Percentiles rank a stretch among this genome's conserved stretches.
These are phyloP conservation scores for Galago senegalensis DNA, from an alignment of 2,797 vertebrate genomes.

Conservation along the genomic window DNA sequence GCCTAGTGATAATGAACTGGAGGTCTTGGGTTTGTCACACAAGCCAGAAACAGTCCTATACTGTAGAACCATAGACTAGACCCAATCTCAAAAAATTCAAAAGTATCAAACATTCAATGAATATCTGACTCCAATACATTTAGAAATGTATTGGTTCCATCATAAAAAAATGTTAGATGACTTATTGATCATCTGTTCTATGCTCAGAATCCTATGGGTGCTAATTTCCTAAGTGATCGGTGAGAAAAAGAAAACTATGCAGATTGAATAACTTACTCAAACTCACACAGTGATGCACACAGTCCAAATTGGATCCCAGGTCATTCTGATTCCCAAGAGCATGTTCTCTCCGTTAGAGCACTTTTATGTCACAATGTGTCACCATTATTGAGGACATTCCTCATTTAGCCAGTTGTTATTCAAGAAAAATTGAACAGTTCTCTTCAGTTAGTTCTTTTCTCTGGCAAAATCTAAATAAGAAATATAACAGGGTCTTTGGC, in stretches of 20 bases:
- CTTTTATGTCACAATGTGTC: not conserved
- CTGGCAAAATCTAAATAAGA: slow-evolving; percentile 55
- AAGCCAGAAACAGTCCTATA: not conserved
- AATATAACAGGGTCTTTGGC: not conserved
- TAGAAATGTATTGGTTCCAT: not conserved
- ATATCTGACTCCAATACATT: not conserved
- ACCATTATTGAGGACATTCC: not conserved
- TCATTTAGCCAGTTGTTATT: not conserved
- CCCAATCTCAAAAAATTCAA: not conserved
- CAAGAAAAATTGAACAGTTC: not conserved
- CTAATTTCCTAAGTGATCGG: slow-evolving; percentile 29
- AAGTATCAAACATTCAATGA: slow-evolving; percentile 23
- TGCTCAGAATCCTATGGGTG: not conserved
- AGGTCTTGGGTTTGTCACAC: not conserved
- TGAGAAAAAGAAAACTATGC: slow-evolving; percentile 24
- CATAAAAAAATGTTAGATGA: slow-evolving; percentile 6
- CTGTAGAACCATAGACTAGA: not conserved
- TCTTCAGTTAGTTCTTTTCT: slow-evolving; percentile 1
- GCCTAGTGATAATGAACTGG: not conserved
- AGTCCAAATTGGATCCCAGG: not conserved
- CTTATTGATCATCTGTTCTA: not conserved
- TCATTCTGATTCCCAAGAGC: not conserved
- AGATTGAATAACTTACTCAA: not conserved
- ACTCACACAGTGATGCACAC: not conserved
- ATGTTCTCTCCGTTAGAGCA: not conserved